phyloP scores from a whole-genome alignment of 2,113 vertebrate genomes.

The Cinclus mexicanus region DNA sequence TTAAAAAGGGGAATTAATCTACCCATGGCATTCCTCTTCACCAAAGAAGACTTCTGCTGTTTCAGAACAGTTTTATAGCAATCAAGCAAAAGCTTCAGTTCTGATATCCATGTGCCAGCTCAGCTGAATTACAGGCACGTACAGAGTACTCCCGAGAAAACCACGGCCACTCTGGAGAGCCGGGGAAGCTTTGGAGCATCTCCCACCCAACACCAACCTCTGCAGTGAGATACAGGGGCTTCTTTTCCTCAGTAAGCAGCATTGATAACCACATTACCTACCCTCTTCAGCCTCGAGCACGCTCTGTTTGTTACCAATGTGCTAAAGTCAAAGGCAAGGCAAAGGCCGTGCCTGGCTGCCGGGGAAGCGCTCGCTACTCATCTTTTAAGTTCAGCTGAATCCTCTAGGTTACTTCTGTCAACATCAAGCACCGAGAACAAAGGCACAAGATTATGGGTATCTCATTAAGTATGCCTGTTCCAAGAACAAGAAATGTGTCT shows the following conservation, averaged over 20 bases:
- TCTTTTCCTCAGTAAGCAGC: background rate
- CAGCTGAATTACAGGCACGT: fast-evolving
- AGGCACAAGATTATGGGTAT: background rate
- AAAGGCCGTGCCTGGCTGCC: fast-evolving
- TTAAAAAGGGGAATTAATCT: background rate
- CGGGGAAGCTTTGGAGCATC: no score
- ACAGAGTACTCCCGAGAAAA: fast-evolving
- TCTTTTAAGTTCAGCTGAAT: background rate
- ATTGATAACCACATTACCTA: fast-evolving
- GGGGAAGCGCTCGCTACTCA: background rate
- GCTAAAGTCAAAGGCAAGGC: background rate
- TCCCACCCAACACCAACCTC: background rate
- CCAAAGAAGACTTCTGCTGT: fast-evolving
- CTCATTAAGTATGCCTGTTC: background rate
- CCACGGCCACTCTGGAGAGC: fast-evolving
- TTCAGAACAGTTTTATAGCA: background rate
- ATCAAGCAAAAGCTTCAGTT: fast-evolving
- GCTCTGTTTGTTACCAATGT: fast-evolving
- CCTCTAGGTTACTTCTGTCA: slow-evolving; percentile 6
- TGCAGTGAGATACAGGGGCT: fast-evolving
- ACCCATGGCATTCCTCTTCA: no score
- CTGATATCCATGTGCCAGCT: fast-evolving
- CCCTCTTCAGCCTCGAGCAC: background rate
- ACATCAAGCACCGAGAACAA: background rate
- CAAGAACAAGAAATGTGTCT: background rate